Conservation (phyloP, 2,888 invertebrate genomes). For the Creontiades dilutus region DNA sequence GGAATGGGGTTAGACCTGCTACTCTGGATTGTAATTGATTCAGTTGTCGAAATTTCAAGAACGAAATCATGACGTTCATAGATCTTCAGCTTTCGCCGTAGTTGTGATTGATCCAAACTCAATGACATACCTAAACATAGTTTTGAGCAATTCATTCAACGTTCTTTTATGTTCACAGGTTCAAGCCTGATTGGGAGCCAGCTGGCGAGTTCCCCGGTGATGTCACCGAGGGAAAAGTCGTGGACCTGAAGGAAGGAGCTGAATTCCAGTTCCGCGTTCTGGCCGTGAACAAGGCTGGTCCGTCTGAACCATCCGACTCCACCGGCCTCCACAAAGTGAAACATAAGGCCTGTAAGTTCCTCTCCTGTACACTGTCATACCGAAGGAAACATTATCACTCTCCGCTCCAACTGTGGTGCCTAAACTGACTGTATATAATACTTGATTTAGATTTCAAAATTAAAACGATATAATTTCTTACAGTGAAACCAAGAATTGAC, state of each 20-base stretch:
- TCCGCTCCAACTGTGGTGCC: too few species aligned
- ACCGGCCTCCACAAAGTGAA: constrained; percentile 93
- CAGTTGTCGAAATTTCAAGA: too few species aligned
- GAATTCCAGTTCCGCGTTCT: constrained; percentile 95
- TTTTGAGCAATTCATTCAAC: neutral
- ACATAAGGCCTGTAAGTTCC: constrained; percentile 89
- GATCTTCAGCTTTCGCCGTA: too few species aligned
- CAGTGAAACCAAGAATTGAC: constrained; percentile 98
- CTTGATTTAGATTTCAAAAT: too few species aligned
- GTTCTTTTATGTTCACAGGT: constrained; percentile 77
- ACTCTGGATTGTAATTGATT: too few species aligned
- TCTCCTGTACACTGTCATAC: too few species aligned
- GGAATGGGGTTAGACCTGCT: too few species aligned
- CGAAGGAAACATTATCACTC: too few species aligned
- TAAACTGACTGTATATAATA: too few species aligned
- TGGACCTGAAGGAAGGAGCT: constrained; percentile 91
- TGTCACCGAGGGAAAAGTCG: constrained; percentile 87
- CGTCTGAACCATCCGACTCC: constrained; percentile 92
- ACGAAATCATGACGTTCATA: too few species aligned
- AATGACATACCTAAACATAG: too few species aligned
- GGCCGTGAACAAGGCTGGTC: constrained; percentile 96
- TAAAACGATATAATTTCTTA: constrained; percentile 73
- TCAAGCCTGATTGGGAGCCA: constrained; percentile 92
- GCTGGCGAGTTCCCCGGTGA: constrained; percentile 90
- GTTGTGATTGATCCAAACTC: too few species aligned